Conservation (phyloP, 2,888 invertebrate species). For the Mayetiola destructor region DNA sequence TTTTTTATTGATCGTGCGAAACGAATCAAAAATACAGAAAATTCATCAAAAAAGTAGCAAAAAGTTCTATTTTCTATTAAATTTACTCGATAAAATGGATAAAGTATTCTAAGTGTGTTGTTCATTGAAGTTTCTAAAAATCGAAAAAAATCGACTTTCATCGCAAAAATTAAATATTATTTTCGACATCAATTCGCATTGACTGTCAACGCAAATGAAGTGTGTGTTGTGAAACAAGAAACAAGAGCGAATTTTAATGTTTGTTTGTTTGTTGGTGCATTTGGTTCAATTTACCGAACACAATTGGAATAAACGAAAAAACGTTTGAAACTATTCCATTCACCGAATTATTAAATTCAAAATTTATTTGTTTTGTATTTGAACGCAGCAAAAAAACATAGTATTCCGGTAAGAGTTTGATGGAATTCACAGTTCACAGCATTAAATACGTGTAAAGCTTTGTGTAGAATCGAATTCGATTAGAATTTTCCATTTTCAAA, state of each 20-base stretch:
- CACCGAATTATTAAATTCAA: too few relatives aligned
- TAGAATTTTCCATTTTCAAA: not conserved
- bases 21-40: not conserved
- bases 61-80: not conserved
- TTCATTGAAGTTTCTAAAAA: too few relatives aligned
- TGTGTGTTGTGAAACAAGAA: not conserved
- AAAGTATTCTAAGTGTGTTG: not conserved
- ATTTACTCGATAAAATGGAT: not conserved
- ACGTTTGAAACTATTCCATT: not conserved
- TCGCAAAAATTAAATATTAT: not conserved
- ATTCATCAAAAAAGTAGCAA: not conserved
- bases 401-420: too few relatives aligned
- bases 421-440: too few relatives aligned
- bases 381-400: too few relatives aligned
- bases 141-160: not conserved
- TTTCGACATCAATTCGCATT: not conserved
- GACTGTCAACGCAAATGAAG: not conserved
- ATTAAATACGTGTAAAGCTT: too few relatives aligned
- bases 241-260: slow-evolving; percentile 7
- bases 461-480: too few relatives aligned
- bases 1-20: slow-evolving; percentile 10
- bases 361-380: not conserved
- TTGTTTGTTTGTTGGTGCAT: slow-evolving; percentile 10
- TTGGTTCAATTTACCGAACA: slow-evolving; percentile 1
- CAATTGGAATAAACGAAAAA: not conserved